These are phyloP conservation scores for Desoria tigrina DNA, from an alignment of 2,888 invertebrate species.

Conservation along the genomic window DNA sequence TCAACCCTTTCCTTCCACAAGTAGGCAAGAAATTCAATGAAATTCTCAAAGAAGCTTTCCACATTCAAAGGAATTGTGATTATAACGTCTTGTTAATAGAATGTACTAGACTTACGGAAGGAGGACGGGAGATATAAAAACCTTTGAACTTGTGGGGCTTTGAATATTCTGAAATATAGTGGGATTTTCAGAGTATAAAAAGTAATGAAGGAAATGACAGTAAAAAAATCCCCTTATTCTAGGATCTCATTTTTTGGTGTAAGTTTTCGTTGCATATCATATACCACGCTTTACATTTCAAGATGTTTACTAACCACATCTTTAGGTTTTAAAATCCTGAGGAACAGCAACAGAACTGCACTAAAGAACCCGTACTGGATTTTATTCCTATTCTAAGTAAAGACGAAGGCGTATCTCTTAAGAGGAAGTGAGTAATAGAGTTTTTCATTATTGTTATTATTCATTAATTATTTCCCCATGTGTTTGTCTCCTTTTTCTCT, in stretches of 20 bases:
- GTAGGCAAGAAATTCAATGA: constrained; percentile 1
- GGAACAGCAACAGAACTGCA: constrained; percentile 9
- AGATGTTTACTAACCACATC: neutral
- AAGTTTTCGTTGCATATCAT: no score
- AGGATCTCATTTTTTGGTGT: no score
- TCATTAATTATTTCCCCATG: constrained; percentile 27
- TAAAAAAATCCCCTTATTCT: constrained; percentile 17
- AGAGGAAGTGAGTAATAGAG: constrained; percentile 28
- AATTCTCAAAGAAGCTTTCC: neutral
- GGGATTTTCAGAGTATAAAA: constrained; percentile 15
- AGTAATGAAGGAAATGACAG: constrained; percentile 33
- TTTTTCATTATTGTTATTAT: constrained; percentile 25
- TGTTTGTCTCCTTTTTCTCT: neutral
- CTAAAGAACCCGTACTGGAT: neutral
- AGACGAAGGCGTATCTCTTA: constrained; percentile 15
- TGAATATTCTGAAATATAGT: neutral
- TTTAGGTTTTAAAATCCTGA: neutral
- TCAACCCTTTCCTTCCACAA: constrained; percentile 16
- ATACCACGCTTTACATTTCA: no score
- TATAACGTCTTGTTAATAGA: no score
- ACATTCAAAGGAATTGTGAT: no score
- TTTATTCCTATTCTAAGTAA: neutral
- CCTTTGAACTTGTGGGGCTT: neutral
- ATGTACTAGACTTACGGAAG: no score
- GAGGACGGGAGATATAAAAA: neutral